Evolutionary conservation across 2,797 vertebrate genomes (phyloP).

Genomic region (Enteromius radiatus): DNA sequence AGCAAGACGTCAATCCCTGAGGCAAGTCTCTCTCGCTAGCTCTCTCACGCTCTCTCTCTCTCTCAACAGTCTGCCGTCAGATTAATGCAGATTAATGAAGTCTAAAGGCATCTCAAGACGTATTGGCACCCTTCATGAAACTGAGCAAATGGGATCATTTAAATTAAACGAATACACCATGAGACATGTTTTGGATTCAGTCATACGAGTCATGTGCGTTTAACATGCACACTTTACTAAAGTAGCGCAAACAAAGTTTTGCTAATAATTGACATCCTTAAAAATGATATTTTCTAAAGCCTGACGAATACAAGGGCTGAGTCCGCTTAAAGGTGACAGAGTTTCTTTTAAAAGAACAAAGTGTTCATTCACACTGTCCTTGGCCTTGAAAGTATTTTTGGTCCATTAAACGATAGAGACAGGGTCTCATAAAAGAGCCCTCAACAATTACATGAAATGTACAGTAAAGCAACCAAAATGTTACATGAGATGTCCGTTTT

Average conservation of each 20-base stretch:
- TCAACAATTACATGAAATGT: background rate
- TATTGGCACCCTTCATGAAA: conserved; percentile 30
- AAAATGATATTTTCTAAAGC: background rate
- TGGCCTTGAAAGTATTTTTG: background rate
- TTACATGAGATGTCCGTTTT: background rate
- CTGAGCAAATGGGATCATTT: conserved; percentile 15
- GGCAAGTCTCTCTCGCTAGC: conserved; percentile 5
- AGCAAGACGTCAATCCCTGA: conserved; percentile 9
- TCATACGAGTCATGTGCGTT: background rate
- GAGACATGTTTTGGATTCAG: conserved; percentile 25
- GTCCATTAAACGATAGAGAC: background rate
- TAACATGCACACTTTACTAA: background rate
- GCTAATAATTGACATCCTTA: background rate
- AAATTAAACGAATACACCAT: conserved; percentile 22
- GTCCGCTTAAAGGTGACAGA: background rate
- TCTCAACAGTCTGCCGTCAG: conserved; percentile 24
- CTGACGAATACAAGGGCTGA: background rate
- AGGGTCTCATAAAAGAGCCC: background rate
- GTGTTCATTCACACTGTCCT: background rate
- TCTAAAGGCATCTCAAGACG: conserved; percentile 13
- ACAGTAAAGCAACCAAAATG: background rate
- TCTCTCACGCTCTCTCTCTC: background rate
- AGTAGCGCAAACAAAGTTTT: background rate
- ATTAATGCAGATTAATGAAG: conserved; percentile 36
- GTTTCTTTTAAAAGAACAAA: background rate